Percentiles rank a stretch among this genome's conserved stretches.
Conservation (phyloP, 1,140 invertebrate species). For the Idris sp. region DNA sequence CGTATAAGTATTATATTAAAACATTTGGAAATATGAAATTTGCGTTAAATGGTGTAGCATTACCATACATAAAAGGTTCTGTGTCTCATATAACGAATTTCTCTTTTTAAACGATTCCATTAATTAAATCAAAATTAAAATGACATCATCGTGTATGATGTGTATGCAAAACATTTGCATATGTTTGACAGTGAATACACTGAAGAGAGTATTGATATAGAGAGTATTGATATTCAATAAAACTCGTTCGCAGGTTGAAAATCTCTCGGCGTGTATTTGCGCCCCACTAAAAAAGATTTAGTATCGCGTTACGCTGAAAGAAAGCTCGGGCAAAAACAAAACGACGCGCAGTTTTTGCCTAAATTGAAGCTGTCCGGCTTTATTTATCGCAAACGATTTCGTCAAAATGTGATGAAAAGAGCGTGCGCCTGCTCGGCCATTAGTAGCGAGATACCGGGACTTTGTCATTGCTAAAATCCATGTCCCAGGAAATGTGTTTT, state of each 20-base stretch:
- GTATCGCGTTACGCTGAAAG: constrained; percentile 38
- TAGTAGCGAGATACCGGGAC: constrained; percentile 69
- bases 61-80: too few species aligned
- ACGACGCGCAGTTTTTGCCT: constrained; percentile 55
- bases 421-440: constrained; percentile 63
- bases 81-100: too few species aligned
- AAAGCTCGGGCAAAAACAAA: constrained; percentile 48
- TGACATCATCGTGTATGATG: not conserved
- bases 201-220: not conserved
- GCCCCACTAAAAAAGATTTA: constrained; percentile 40
- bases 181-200: constrained; percentile 13
- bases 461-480: constrained; percentile 66
- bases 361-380: constrained; percentile 71
- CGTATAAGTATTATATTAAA: too few species aligned
- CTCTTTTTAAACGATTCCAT: too few species aligned
- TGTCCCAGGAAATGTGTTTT: constrained; percentile 58
- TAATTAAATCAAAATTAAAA: constrained; percentile 32
- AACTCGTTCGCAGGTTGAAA: constrained; percentile 2
- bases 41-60: too few species aligned
- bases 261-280: constrained; percentile 11
- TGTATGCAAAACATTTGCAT: constrained; percentile 20
- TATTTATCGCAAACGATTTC: constrained; percentile 74
- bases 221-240: constrained; percentile 39
- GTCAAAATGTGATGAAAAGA: constrained; percentile 68
- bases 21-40: too few species aligned